Evolutionary conservation across 2,888 invertebrate species (phyloP).

Genomic region (Melanchra persicariae): DNA sequence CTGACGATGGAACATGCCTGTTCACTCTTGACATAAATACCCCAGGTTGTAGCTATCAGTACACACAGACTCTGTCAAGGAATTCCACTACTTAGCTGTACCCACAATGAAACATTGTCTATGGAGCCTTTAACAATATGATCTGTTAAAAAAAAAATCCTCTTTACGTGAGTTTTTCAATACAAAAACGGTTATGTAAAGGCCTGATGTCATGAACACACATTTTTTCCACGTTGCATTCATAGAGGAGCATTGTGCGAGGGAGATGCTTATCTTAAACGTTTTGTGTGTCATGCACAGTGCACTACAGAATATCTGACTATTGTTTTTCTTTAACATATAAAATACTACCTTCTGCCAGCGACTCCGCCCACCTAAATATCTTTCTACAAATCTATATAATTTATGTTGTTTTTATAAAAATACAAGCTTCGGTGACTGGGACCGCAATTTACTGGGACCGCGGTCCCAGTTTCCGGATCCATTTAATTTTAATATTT

Average conservation of each 20-base stretch:
- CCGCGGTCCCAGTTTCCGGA: too few species aligned
- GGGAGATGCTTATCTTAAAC: slow-evolving; percentile 58
- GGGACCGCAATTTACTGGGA: too few species aligned
- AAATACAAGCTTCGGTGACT: too few species aligned
- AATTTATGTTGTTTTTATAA: too few species aligned
- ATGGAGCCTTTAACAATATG: not conserved
- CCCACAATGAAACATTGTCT: too few species aligned
- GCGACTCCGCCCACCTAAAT: not conserved
- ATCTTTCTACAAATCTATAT: too few species aligned
- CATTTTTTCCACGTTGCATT: slow-evolving; percentile 42
- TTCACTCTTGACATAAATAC: too few species aligned
- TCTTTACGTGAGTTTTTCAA: not conserved
- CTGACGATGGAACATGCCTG: too few species aligned
- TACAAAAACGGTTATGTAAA: slow-evolving; percentile 20
- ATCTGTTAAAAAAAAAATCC: not conserved
- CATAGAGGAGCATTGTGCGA: slow-evolving; percentile 38
- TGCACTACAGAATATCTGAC: not conserved
- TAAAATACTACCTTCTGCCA: not conserved
- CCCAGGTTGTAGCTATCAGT: too few species aligned
- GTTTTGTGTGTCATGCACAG: slow-evolving; percentile 54
- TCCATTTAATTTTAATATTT: too few species aligned
- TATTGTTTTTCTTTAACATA: slow-evolving; percentile 5
- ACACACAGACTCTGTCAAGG: too few species aligned
- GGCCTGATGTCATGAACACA: slow-evolving; percentile 42
- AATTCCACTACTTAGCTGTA: too few species aligned